Evolutionary conservation across 2,113 vertebrate genomes (phyloP).

Genomic region (Balaeniceps rex): DNA sequence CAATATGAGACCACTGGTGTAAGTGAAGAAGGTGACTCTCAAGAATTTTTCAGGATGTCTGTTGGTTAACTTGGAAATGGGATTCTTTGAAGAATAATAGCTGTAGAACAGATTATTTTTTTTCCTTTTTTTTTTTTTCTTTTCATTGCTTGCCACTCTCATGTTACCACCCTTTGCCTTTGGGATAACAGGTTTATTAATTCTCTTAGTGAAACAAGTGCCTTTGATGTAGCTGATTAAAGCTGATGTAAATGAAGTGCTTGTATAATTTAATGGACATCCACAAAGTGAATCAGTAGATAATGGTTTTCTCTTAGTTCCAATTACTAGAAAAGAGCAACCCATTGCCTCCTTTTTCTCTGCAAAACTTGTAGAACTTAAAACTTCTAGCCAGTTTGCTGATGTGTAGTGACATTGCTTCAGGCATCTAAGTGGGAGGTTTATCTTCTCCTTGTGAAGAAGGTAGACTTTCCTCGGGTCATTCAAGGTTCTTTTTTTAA

Average conservation of each 20-base stretch:
- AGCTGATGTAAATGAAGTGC: background rate
- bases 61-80: background rate
- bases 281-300: background rate
- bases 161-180: background rate
- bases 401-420: background rate
- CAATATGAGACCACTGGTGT: background rate
- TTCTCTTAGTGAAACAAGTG: background rate
- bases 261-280: background rate
- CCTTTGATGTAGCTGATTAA: constrained; percentile 27
- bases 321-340: background rate
- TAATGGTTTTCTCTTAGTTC: background rate
- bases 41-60: background rate
- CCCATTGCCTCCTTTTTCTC: background rate
- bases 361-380: background rate
- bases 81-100: background rate
- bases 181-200: constrained; percentile 7
- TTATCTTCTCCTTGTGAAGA: background rate
- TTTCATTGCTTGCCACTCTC: background rate
- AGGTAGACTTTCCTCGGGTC: background rate
- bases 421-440: background rate
- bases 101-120: background rate
- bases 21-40: background rate
- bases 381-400: background rate
- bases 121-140: fast-evolving
- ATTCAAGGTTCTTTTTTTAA: background rate